Evolutionary conservation across 2,797 vertebrate genomes (phyloP).

Genomic region (Lates japonicus): DNA sequence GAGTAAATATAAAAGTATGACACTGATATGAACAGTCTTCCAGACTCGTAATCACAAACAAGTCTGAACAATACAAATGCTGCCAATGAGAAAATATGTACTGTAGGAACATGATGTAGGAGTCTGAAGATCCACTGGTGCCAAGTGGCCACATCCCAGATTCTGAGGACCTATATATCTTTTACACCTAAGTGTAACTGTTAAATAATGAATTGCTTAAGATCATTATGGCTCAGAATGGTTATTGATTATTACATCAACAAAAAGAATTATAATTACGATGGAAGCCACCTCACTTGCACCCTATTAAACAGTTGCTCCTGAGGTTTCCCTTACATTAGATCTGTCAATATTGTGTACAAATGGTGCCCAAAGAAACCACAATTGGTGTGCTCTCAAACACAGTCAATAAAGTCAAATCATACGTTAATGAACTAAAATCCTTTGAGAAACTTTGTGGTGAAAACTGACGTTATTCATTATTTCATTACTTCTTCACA

Average conservation of each 20-base stretch:
- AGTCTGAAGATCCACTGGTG: background rate
- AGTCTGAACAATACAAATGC: background rate
- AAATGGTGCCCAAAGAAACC: conserved; percentile 7
- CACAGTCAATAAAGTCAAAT: conserved; percentile 3
- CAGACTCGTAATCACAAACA: background rate
- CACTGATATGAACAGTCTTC: background rate
- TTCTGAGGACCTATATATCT: background rate
- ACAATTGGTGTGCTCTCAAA: background rate
- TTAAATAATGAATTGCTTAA: conserved; percentile 18
- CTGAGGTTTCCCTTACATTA: background rate
- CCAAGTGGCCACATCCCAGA: background rate
- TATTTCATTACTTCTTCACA: background rate
- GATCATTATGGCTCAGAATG: background rate
- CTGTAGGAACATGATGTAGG: background rate
- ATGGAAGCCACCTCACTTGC: background rate
- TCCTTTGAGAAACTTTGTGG: background rate
- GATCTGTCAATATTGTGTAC: conserved; percentile 5
- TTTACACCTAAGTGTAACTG: background rate
- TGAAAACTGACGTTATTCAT: background rate
- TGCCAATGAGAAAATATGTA: background rate
- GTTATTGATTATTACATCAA: conserved; percentile 30
- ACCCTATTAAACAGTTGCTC: conserved; percentile 4
- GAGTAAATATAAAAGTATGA: background rate
- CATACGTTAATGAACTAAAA: conserved; percentile 5
- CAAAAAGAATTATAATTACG: conserved; percentile 10